Conservation (phyloP, 2,888 invertebrate species). For the Leptinotarsa haldemani region DNA sequence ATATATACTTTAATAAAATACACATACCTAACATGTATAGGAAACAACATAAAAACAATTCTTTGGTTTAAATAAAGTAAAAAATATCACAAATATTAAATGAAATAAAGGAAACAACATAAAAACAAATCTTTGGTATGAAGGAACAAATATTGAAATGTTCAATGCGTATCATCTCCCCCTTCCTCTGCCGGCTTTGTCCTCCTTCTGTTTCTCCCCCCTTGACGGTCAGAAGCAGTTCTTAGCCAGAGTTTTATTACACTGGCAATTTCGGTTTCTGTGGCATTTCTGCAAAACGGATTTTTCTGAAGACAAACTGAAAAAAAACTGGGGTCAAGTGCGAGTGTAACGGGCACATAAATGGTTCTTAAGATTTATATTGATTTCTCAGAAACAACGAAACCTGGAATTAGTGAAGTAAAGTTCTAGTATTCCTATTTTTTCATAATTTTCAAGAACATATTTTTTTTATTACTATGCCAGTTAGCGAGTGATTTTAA, state of each 20-base stretch:
- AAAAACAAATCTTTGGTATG: conserved; percentile 11
- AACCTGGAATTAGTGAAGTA: conserved; percentile 12
- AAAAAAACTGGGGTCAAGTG: conserved; percentile 19
- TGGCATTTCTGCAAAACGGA: conserved; percentile 6
- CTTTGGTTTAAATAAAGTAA: conserved; percentile 13
- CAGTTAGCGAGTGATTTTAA: conserved; percentile 7
- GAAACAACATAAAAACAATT: conserved; percentile 13
- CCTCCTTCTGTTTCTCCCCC: conserved; percentile 21
- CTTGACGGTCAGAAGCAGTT: conserved; percentile 17
- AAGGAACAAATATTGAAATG: conserved; percentile 14
- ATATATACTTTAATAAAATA: conserved; percentile 13
- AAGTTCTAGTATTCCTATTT: conserved; percentile 22
- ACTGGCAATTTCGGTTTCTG: conserved; percentile 11
- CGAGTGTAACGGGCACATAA: conserved; percentile 14
- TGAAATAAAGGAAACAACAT: conserved; percentile 8
- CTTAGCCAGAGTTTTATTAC: conserved; percentile 15
- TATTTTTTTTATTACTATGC: conserved; percentile 14
- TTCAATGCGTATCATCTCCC: conserved; percentile 8
- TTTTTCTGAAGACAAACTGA: conserved; percentile 21
- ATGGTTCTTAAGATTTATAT: conserved; percentile 18
- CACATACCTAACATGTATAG: conserved; percentile 9
- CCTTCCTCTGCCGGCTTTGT: conserved; percentile 23
- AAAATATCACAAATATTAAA: conserved; percentile 12
- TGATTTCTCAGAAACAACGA: conserved; percentile 18
- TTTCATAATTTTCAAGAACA: conserved; percentile 23